Conservation (phyloP, 2,113 vertebrate genomes). For the Poeciliopsis prolifica region DNA sequence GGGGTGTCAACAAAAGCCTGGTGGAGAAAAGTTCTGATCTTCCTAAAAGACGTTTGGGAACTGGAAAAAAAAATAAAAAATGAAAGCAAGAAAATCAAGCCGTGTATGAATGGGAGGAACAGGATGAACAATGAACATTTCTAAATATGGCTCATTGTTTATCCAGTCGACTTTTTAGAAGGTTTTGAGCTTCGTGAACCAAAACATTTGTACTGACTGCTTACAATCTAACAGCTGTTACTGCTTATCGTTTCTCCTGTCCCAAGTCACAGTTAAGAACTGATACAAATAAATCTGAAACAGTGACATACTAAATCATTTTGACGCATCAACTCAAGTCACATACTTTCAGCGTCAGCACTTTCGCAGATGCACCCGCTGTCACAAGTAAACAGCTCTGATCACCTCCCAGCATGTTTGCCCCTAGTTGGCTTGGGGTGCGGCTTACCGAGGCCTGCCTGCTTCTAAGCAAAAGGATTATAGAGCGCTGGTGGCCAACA, state of each 20-base stretch:
- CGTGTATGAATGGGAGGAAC: neutral
- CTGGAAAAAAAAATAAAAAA: neutral
- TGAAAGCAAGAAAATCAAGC: neutral
- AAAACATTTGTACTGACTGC: neutral
- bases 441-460: conserved; percentile 29
- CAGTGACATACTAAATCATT: conserved; percentile 22
- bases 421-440: conserved; percentile 14
- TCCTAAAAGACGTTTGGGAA: neutral
- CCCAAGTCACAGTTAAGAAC: conserved; percentile 9
- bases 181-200: neutral
- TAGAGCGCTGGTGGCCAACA: conserved; percentile 13
- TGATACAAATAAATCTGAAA: neutral
- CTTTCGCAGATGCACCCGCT: conserved; percentile 35
- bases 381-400: conserved; percentile 42
- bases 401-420: conserved; percentile 17
- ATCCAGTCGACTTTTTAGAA: neutral
- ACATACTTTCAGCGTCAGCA: conserved; percentile 34
- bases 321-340: conserved; percentile 16
- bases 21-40: conserved; percentile 4
- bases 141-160: neutral
- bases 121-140: neutral
- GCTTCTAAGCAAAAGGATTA: conserved; percentile 56
- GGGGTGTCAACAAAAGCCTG: conserved; percentile 41
- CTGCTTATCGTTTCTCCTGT: conserved; percentile 4
- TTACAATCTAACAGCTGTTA: neutral